Conservation (phyloP, 2,113 vertebrate species). For the Amazona guildingii region DNA sequence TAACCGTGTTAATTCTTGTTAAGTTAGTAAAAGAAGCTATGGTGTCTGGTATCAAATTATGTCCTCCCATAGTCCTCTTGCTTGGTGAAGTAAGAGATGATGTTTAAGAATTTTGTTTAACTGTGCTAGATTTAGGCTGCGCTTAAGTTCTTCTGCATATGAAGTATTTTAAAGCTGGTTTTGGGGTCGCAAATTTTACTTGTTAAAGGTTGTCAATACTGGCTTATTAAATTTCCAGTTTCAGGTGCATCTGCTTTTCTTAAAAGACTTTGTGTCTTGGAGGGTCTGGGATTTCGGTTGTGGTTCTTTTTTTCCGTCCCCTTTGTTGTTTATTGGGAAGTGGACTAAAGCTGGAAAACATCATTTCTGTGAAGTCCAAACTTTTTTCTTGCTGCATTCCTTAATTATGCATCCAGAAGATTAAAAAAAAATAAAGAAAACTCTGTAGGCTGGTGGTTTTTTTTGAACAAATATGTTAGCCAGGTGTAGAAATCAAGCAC, state of each 20-base stretch:
- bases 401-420: background rate
- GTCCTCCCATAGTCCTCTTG: background rate
- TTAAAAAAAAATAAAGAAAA: background rate
- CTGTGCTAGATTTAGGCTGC: background rate
- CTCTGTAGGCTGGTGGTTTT: background rate
- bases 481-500: slow-evolving; percentile 4
- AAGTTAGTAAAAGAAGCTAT: background rate
- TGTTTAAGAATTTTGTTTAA: background rate
- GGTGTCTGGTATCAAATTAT: background rate
- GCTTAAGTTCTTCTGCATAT: background rate
- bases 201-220: background rate
- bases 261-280: background rate
- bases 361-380: background rate
- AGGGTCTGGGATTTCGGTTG: background rate
- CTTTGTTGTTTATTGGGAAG: background rate
- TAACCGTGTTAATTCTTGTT: background rate
- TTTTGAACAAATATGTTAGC: background rate
- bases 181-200: background rate
- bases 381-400: background rate
- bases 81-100: background rate
- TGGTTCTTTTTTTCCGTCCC: rapidly evolving
- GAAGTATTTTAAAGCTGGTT: background rate
- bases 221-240: background rate
- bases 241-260: background rate
- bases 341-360: background rate